Percentiles rank a stretch among this genome's conserved stretches.
Evolutionary conservation across 1,140 invertebrate species (phyloP).

Genomic region (Heliothis subflexa): DNA sequence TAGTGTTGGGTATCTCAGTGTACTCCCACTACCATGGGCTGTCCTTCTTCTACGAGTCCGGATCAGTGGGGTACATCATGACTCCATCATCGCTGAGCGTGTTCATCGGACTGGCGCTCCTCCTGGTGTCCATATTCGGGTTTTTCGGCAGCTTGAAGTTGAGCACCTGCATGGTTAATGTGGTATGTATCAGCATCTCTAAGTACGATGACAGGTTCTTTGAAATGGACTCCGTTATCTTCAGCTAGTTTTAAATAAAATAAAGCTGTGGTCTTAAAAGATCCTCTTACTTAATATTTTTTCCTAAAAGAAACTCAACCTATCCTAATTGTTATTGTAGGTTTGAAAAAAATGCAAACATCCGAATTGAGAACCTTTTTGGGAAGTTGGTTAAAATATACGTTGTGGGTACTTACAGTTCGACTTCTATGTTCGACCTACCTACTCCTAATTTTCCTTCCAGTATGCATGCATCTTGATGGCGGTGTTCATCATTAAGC

Average conservation of each 20-base stretch:
- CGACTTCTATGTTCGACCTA: no score
- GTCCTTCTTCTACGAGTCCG: constrained; percentile 88
- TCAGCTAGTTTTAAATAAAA: no score
- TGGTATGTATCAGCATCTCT: constrained; percentile 80
- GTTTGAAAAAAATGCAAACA: no score
- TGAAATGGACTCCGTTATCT: no score
- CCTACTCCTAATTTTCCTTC: constrained; percentile 60
- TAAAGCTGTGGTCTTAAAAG: no score
- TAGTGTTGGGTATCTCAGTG: constrained; percentile 91
- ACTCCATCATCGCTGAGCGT: constrained; percentile 91
- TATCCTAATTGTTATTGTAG: no score
- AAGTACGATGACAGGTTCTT: no score
- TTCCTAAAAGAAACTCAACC: no score
- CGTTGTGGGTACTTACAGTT: no score
- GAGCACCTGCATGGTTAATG: constrained; percentile 93
- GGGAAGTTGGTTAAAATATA: no score
- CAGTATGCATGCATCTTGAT: constrained; percentile 76
- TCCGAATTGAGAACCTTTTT: no score
- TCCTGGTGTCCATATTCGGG: constrained; percentile 92
- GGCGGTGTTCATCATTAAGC: constrained; percentile 68
- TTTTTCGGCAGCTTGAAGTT: constrained; percentile 93
- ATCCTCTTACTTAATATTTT: no score
- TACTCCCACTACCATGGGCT: constrained; percentile 91
- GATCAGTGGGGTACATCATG: constrained; percentile 85
- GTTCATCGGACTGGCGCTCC: constrained; percentile 91